Base-by-base conservation (phyloP, 2,888 invertebrate genomes). In the Polydrusus pterygomalis region DNA sequence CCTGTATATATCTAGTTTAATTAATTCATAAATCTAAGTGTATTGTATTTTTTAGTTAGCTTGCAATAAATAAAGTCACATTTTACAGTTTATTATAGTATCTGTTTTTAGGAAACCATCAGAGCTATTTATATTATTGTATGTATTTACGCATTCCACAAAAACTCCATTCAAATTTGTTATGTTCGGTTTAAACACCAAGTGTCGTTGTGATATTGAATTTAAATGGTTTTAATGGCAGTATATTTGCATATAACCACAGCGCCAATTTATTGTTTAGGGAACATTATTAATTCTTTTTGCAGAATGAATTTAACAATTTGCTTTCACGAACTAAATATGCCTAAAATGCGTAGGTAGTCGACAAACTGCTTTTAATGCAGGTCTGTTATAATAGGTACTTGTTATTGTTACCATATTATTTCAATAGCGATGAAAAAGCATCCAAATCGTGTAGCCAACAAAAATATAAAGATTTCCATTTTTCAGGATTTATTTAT, bases 191-290 rank as follows among this genome's bases (percentile, higher is more conserved):
- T 9, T 49, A 2, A 9, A 17, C 17, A 18, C 9, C n/a, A 49
- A 17, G 7, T 6, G 17, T n/a, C 8, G 18, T 49, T 18, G 49
- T 49, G 17, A 49, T 8, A 49, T 49, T 49, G 49, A 49, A 49
- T 49, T 49, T 49, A 49, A 49, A 6, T 18, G 49, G 10, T 18
- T 49, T 49, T 49, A 49, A 18, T 49, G 49, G 49, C 49, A 49
- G 18, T 49, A 17, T 18, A 49, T 49, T 49, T 49, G 9, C 49
- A 49, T 49, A 10, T 18, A 49, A 49, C 49, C 18, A 18, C 49
- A 17, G 3, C 18, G 49, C 9, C 17, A 18, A 49, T 49, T 49
- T 49, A 49, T 49, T 18, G 2, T 49, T 17, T 10, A 49, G 18
- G 11, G 18, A 49, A 49, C 10, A 49, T 49, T 49, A 49, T 18